Evolutionary conservation across 1,140 invertebrate genomes (phyloP).

Genomic region (Bombus pyrosoma): DNA sequence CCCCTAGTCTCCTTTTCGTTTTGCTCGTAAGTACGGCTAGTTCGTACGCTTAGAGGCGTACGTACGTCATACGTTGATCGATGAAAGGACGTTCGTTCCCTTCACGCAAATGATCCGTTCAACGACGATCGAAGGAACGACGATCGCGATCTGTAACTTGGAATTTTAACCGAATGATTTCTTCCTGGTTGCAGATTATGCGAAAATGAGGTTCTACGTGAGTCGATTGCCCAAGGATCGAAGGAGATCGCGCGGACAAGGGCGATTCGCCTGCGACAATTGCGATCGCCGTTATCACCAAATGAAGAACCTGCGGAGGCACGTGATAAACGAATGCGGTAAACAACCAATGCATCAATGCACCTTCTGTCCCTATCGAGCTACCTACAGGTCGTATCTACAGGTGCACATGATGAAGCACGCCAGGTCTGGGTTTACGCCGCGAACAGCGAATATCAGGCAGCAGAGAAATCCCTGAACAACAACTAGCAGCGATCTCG

Average conservation of each 20-base stretch:
- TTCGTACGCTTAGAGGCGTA: background rate
- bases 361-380: slow-evolving; percentile 82
- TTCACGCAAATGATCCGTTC: background rate
- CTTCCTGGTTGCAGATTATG: slow-evolving; percentile 68
- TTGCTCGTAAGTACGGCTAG: background rate
- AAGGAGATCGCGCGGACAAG: slow-evolving; percentile 75
- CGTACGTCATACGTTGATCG: background rate
- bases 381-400: slow-evolving; percentile 80
- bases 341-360: slow-evolving; percentile 85
- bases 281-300: slow-evolving; percentile 80
- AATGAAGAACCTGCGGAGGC: slow-evolving; percentile 76
- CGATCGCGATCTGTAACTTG: background rate
- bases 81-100: background rate
- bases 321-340: slow-evolving; percentile 83
- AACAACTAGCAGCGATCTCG: too few species aligned
- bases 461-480: slow-evolving; percentile 37
- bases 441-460: slow-evolving; percentile 29
- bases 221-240: slow-evolving; percentile 27
- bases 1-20: background rate
- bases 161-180: slow-evolving; percentile 32
- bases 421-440: slow-evolving; percentile 48
- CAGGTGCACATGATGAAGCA: slow-evolving; percentile 79
- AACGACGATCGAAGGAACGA: background rate
- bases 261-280: slow-evolving; percentile 74
- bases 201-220: slow-evolving; percentile 48